Base-by-base conservation (phyloP, 2,113 vertebrate genomes). In the Eretmochelys imbricata region DNA sequence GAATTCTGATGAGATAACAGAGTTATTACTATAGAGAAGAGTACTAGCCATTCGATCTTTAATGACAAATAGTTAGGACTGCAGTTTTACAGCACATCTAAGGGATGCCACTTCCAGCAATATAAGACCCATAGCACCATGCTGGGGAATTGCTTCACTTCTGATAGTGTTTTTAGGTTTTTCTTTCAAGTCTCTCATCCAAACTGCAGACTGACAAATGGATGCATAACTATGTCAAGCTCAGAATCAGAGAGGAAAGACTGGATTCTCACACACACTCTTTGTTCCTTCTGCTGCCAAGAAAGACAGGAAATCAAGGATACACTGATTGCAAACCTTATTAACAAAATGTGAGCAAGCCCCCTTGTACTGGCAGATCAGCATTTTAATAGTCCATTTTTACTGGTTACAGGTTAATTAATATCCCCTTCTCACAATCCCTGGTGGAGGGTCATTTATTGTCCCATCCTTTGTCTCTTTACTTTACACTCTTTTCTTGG, bases 381-480 rank as follows among this genome's bases (percentile, higher is more conserved):
- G 62, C 62, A 69, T 69, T n/a, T 69, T 69, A n/a, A 69, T 65
- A n/a, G 35, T 69, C 35, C 35, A 19, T n/a, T 69, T 69, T n/a
- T 69, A 69, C 35, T 69, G 35, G 35, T n/a, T 69, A 69, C 31
- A 69, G 17, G 62, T 69, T n/a, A 69, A 91, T 96, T 79, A 65
- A 85, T 93, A 83, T 87, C 96, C 95, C 85, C 93, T 95, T 93
- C 82, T 91, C 69, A 59, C 0, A 5, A 54, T 85, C 85, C 91
- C 84, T 94, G 35, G 62, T n/a, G 8, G 90, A 85, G 22, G 55
- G n/a, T 83, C 92, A 95, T 81, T 55, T 57, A 90, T 75, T 93
- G 88, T 93, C 5, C 89, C 69, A 89, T 94, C 48, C 91, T 93
- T 46, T n/a, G 79, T 91, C 49, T 95, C 89, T 80, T 89, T 85